Conservation (phyloP, 2,888 invertebrate genomes). For the Rotaria sp. region DNA sequence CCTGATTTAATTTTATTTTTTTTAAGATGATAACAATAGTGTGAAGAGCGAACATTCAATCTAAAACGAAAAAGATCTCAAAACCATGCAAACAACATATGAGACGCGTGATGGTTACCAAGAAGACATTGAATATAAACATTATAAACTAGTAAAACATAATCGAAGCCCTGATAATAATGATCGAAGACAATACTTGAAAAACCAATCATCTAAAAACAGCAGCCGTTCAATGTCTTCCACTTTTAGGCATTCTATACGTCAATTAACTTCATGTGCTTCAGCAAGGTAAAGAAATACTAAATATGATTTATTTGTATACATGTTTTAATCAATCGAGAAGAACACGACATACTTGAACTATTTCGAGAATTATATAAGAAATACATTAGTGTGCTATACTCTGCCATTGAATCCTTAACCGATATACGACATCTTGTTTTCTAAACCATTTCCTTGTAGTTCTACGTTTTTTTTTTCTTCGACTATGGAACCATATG, state of each 20-base stretch:
- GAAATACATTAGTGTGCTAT: too few species aligned
- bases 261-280: slow-evolving; percentile 6
- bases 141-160: background rate
- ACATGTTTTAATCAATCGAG: too few species aligned
- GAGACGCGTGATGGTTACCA: background rate
- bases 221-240: background rate
- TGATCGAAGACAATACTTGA: background rate
- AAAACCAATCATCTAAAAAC: background rate
- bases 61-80: background rate
- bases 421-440: background rate
- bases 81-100: background rate
- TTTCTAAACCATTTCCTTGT: background rate
- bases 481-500: too few species aligned
- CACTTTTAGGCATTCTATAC: slow-evolving; percentile 1
- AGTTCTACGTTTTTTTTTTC: background rate
- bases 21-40: background rate
- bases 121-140: background rate
- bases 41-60: background rate
- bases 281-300: slow-evolving; percentile 7
- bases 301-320: background rate
- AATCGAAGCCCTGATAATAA: background rate
- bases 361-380: too few species aligned
- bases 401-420: background rate
- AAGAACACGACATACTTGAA: background rate
- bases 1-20: background rate